These are phyloP conservation scores for Diglossa cyanea DNA, from an alignment of 2,797 vertebrate genomes.

Conservation along the genomic window DNA sequence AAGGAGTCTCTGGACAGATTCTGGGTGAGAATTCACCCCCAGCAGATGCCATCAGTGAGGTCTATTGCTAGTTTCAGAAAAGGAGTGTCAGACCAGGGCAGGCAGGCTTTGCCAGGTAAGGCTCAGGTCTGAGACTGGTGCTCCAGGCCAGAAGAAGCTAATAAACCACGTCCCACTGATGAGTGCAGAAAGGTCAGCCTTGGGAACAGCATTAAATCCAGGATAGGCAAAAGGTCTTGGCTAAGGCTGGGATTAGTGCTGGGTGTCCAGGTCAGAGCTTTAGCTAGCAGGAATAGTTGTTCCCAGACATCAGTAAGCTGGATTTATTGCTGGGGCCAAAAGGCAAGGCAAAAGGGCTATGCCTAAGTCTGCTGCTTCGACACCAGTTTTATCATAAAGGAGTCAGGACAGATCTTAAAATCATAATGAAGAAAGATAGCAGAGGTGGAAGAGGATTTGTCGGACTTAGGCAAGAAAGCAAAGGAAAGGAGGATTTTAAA, in stretches of 20 bases:
- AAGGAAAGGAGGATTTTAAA: not conserved
- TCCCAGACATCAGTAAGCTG: not conserved
- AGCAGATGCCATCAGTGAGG: not conserved
- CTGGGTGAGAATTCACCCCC: not conserved
- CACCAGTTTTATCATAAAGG: not conserved
- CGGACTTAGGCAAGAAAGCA: not conserved
- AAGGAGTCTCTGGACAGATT: not conserved
- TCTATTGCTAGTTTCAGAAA: not conserved
- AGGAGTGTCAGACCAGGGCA: not conserved
- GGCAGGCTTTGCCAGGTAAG: not conserved
- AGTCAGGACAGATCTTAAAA: not conserved
- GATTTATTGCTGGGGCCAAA: not conserved
- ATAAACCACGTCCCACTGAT: not conserved
- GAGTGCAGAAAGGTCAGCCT: not conserved
- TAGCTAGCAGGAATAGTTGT: not conserved
- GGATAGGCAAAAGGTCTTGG: not conserved
- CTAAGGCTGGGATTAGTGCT: not conserved
- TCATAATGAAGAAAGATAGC: not conserved
- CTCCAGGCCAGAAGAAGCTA: not conserved
- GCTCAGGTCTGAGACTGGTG: not conserved
- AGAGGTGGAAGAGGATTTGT: not conserved
- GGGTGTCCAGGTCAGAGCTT: not conserved
- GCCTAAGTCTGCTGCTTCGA: not conserved
- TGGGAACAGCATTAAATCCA: not conserved
- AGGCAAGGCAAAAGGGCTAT: not conserved